Evolutionary conservation across 1,140 invertebrate genomes (phyloP).

Genomic region (Drosophila quadrilineata): DNA sequence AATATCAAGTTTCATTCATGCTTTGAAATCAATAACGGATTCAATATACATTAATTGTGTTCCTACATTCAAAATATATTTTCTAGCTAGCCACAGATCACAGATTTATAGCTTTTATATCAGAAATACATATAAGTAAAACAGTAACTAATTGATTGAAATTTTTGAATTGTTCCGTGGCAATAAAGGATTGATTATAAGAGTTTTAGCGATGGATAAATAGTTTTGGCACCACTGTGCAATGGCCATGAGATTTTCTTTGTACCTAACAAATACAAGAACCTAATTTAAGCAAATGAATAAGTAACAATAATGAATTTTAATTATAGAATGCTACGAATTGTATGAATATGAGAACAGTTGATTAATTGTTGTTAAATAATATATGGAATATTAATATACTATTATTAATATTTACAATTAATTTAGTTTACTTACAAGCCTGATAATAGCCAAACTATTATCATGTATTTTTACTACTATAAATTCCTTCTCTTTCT

Average conservation of each 20-base stretch:
- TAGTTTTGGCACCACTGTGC: constrained; percentile 21
- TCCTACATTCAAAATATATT: no score
- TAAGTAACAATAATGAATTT: constrained; percentile 30
- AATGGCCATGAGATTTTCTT: constrained; percentile 65
- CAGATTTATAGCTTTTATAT: neutral
- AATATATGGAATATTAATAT: constrained; percentile 50
- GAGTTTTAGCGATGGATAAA: constrained; percentile 20
- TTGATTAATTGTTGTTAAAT: constrained; percentile 61
- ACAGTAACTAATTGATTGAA: no score
- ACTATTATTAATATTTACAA: no score
- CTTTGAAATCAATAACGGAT: no score
- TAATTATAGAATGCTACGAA: constrained; percentile 52
- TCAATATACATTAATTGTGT: no score
- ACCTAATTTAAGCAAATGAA: constrained; percentile 42
- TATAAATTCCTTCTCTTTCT: constrained; percentile 44
- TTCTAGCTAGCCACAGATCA: neutral
- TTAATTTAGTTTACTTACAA: constrained; percentile 58
- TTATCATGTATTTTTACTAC: constrained; percentile 49
- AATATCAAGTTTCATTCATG: no score
- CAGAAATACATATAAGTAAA: no score
- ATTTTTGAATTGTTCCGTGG: neutral
- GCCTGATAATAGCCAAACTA: constrained; percentile 3
- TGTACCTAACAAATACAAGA: constrained; percentile 56
- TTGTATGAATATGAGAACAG: constrained; percentile 54
- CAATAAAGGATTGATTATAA: neutral